Base-by-base conservation (phyloP, 2,797 vertebrate species). In the Labeo calbasu region DNA sequence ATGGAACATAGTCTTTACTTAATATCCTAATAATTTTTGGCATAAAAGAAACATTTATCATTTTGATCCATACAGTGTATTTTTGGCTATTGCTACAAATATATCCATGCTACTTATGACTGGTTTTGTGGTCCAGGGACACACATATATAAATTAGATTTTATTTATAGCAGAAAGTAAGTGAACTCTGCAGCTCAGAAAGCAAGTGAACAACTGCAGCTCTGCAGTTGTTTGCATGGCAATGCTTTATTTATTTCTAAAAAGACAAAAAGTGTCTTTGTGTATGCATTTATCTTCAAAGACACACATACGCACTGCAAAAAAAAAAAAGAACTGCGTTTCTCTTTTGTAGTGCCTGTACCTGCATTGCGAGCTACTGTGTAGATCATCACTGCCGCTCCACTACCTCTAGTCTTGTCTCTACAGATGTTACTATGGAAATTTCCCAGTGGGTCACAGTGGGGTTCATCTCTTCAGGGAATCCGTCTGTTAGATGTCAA, bases 401-500 rank as follows among this genome's bases (percentile, higher is more conserved):
- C 61, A 32, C 61, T 65, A 32, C 61, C 25, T 65, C 61, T 7
- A 32, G 15, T 43, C 48, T 73, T 15, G 10, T 25, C 57, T 82
- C 21, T 36, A 66, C 70, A 82, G 57, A 73, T 48, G 40, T 61
- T 82, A 48, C 69, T 32, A 73, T 71, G 10, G 55, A 55, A 48
- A 50, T 77, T 36, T 51, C 21, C 11, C 25, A 76, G 71, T 57
- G 57, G 55, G 55, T 63, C 75, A 66, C 57, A 6, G 46, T 55
- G 70, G 69, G 51, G 12, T 76, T 82, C 43, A 80, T 70, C 19
- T 80, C 51, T 66, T 43, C 25, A 75, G 63, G 59, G 46, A 83
- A 75, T 57, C 23, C 12, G 50, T 72, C 25, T 66, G 59, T 77
- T 50, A 79, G 69, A 79, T 79, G 76, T 85, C 87, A 90, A 87